Evolutionary conservation across 2,888 invertebrate genomes (phyloP).

Genomic region (Lissonota sp.): DNA sequence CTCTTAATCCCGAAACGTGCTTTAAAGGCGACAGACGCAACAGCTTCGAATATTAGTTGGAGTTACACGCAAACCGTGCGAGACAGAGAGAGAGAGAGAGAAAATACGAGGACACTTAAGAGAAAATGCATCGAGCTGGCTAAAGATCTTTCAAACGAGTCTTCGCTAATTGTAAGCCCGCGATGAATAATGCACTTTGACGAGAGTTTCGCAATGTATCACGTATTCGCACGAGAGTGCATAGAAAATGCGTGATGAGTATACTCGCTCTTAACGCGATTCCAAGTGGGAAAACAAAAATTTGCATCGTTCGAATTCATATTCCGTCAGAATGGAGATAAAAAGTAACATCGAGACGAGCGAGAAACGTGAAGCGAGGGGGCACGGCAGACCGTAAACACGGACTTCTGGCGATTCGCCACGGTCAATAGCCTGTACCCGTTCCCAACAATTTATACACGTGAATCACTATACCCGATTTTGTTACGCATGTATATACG

Average conservation of each 20-base stretch:
- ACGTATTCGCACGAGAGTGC: slow-evolving; percentile 5
- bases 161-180: slow-evolving; percentile 38
- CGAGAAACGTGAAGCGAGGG: slow-evolving; percentile 12
- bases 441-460: slow-evolving; percentile 53
- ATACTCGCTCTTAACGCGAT: slow-evolving; percentile 4
- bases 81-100: slow-evolving; percentile 1
- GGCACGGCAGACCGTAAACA: slow-evolving; percentile 52
- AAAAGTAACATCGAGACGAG: slow-evolving; percentile 23
- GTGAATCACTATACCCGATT: slow-evolving; percentile 54
- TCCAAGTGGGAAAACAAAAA: slow-evolving; percentile 20
- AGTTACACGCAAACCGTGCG: slow-evolving; percentile 20
- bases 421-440: slow-evolving; percentile 53
- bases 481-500: slow-evolving; percentile 1
- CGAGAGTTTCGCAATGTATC: slow-evolving; percentile 7
- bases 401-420: slow-evolving; percentile 58
- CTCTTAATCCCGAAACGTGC: slow-evolving; percentile 53
- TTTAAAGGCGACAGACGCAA: slow-evolving; percentile 36
- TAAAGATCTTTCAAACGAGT: slow-evolving; percentile 28
- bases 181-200: slow-evolving; percentile 50
- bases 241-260: neutral
- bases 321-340: slow-evolving; percentile 8
- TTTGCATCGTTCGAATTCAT: slow-evolving; percentile 19
- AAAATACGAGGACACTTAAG: slow-evolving; percentile 6
- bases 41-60: slow-evolving; percentile 53
- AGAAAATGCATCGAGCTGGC: slow-evolving; percentile 33